phyloP scores from a whole-genome alignment of 2,888 invertebrate genomes.

The Crocallis elinguaria region DNA sequence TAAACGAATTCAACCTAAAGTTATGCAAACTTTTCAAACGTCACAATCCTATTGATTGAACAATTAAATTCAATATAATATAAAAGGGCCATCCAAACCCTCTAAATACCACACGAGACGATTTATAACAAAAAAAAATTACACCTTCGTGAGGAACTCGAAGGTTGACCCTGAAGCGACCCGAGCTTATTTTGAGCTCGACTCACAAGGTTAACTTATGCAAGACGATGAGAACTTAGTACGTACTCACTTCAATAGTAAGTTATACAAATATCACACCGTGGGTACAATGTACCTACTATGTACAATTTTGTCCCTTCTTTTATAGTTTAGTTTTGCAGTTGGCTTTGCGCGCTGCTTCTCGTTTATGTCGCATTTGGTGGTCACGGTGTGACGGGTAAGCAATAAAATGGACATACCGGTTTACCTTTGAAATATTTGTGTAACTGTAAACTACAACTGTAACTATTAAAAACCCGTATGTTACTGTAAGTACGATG shows the following conservation, averaged over 20 bases:
- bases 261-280: constrained; percentile 18
- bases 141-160: constrained; percentile 17
- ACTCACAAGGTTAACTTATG: constrained; percentile 54
- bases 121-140: constrained; percentile 11
- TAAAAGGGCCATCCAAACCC: background rate
- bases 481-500: too few relatives aligned
- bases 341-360: background rate
- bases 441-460: too few relatives aligned
- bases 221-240: constrained; percentile 54
- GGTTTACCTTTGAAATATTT: too few relatives aligned
- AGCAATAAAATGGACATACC: too few relatives aligned
- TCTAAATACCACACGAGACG: constrained; percentile 15
- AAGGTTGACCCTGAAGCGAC: constrained; percentile 34
- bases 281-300: constrained; percentile 21
- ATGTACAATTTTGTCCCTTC: constrained; percentile 21
- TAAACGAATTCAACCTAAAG: background rate
- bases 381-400: background rate
- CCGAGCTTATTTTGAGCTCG: constrained; percentile 32
- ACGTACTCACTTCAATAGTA: constrained; percentile 22
- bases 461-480: too few relatives aligned
- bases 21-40: too few relatives aligned
- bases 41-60: too few relatives aligned
- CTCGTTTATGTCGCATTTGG: background rate
- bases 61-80: background rate
- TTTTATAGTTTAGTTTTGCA: background rate